A percentile compares a stretch with the other conserved stretches of the same genome.
These are phyloP conservation scores for Boloria selene DNA, from an alignment of 2,888 invertebrate genomes.

Conservation along the genomic window DNA sequence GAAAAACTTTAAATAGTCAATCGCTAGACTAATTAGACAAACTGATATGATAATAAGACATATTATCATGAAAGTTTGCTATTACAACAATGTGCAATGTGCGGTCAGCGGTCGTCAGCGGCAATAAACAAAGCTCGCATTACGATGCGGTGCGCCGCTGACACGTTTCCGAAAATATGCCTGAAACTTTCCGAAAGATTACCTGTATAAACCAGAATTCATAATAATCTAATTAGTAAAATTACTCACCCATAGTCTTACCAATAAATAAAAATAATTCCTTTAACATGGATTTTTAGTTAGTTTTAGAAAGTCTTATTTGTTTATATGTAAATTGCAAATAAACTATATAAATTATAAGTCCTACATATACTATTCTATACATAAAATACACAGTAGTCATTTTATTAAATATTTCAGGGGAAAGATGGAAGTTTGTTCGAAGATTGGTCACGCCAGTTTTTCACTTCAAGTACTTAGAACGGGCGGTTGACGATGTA, in stretches of 20 bases:
- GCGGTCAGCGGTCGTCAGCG: conserved; percentile 35
- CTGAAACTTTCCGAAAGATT: conserved; percentile 11
- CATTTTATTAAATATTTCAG: background rate
- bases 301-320: too few species aligned
- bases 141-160: conserved; percentile 30
- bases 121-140: conserved; percentile 36
- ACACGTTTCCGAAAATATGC: conserved; percentile 21
- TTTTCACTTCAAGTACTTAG: conserved; percentile 48
- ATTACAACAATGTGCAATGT: conserved; percentile 19
- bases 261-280: too few species aligned
- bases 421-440: conserved; percentile 30
- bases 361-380: too few species aligned
- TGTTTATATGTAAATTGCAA: too few species aligned
- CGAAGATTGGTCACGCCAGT: conserved; percentile 50
- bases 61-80: conserved; percentile 15
- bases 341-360: too few species aligned
- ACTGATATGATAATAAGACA: background rate
- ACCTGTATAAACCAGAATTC: conserved; percentile 11
- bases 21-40: background rate
- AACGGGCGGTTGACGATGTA: conserved; percentile 44
- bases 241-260: too few species aligned
- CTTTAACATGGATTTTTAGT: too few species aligned
- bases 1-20: too few species aligned
- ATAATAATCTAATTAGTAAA: conserved; percentile 1
- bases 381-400: too few species aligned